phyloP scores from a whole-genome alignment of 1,140 invertebrate species.

The Scaptomyza montana region DNA sequence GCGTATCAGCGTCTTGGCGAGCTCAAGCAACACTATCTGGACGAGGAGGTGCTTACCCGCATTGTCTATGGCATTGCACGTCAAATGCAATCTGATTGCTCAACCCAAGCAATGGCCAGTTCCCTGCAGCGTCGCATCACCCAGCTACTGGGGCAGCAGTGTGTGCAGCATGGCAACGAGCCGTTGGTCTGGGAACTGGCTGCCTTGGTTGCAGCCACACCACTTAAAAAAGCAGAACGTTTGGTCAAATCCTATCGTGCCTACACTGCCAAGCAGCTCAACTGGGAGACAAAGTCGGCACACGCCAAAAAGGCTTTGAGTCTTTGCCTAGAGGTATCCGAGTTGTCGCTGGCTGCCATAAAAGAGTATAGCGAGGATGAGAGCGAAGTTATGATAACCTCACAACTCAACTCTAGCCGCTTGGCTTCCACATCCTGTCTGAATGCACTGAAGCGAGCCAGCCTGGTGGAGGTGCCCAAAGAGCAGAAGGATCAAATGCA shows the following conservation, averaged over 20 bases:
- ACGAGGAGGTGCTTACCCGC: constrained; percentile 90
- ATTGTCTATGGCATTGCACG: constrained; percentile 89
- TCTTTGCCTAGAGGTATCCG: constrained; percentile 84
- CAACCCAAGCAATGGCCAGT: constrained; percentile 73
- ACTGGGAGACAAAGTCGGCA: constrained; percentile 86
- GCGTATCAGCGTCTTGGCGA: constrained; percentile 94
- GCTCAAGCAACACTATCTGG: constrained; percentile 91
- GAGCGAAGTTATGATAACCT: constrained; percentile 80
- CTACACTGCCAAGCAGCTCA: constrained; percentile 85
- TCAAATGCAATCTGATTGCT: constrained; percentile 85
- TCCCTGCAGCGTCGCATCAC: constrained; percentile 86
- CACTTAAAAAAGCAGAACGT: constrained; percentile 86
- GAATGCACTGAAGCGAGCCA: constrained; percentile 56
- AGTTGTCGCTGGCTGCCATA: constrained; percentile 79
- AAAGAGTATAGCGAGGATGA: constrained; percentile 59
- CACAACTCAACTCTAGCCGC: constrained; percentile 86
- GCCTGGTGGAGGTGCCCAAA: constrained; percentile 49
- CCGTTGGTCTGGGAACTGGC: constrained; percentile 92
- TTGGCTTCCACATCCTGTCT: constrained; percentile 85
- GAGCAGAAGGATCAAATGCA: constrained; percentile 55
- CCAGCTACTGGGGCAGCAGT: constrained; percentile 93
- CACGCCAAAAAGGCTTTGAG: constrained; percentile 84
- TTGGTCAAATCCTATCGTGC: constrained; percentile 87
- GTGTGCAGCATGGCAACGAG: constrained; percentile 88
- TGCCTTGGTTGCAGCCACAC: constrained; percentile 87